phyloP scores from a whole-genome alignment of 2,888 invertebrate species.

The Osedax frankpressi region DNA sequence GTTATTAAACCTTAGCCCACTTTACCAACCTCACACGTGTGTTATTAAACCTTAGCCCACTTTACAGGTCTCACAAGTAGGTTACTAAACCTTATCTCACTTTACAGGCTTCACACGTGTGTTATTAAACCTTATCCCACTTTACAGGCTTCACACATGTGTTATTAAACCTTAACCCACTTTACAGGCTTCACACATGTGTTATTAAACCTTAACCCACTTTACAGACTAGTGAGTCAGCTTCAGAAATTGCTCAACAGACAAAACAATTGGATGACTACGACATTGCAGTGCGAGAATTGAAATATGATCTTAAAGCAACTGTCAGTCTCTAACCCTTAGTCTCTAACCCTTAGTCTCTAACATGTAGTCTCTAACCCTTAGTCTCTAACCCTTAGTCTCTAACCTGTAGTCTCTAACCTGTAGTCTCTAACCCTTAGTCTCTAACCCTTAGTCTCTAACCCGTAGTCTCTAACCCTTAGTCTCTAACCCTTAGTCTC shows the following conservation, averaged over 20 bases:
- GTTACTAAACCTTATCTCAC: not conserved
- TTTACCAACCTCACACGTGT: not conserved
- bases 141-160: not conserved
- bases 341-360: too few species aligned
- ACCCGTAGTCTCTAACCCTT: too few species aligned
- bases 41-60: not conserved
- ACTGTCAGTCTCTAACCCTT: slow-evolving; percentile 33
- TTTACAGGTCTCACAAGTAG: not conserved
- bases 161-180: not conserved
- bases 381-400: too few species aligned
- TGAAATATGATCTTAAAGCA: slow-evolving; percentile 59
- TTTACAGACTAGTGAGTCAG: slow-evolving; percentile 27
- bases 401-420: too few species aligned
- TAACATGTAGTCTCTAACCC: too few species aligned
- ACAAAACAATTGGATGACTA: slow-evolving; percentile 56
- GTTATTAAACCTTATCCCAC: not conserved
- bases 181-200: not conserved
- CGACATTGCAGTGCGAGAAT: slow-evolving; percentile 65
- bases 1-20: not conserved
- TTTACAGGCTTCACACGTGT: not conserved
- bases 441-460: too few species aligned
- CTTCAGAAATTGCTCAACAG: slow-evolving; percentile 32
- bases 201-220: not conserved
- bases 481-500: too few species aligned
- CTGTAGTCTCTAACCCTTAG: too few species aligned